These are phyloP conservation scores for Epizoanthus fatuus DNA, from an alignment of 92 coral and sea anemone genomes.

Conservation along the genomic window DNA sequence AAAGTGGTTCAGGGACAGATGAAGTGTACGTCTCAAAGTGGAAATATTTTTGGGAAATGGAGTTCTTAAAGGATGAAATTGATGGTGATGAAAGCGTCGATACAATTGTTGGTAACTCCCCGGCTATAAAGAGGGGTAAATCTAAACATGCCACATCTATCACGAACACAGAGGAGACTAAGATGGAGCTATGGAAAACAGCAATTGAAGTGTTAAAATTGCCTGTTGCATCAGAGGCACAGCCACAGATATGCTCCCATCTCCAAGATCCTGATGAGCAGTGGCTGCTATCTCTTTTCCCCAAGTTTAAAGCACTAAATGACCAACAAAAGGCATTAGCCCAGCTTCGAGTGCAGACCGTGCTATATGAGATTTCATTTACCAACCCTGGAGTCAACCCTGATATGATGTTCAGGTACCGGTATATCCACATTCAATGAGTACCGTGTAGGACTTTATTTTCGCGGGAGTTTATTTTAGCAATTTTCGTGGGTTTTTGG, in stretches of 20 bases:
- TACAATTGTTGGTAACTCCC: not conserved
- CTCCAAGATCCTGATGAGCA: slow-evolving; percentile 1
- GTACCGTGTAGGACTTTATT: too few species aligned
- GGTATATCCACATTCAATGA: too few species aligned
- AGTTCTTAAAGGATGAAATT: slow-evolving; percentile 3
- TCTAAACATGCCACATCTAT: not conserved
- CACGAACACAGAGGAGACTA: not conserved
- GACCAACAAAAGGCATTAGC: slow-evolving; percentile 1
- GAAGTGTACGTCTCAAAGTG: slow-evolving; percentile 7
- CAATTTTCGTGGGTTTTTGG: too few species aligned
- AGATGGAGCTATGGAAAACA: slow-evolving; percentile 3
- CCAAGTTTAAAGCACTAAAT: not conserved
- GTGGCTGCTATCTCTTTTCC: not conserved
- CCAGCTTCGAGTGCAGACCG: too few species aligned
- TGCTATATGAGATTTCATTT: too few species aligned
- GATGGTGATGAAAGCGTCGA: not conserved
- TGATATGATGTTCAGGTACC: too few species aligned
- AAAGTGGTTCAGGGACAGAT: not conserved
- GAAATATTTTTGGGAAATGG: not conserved
- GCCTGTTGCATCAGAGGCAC: not conserved
- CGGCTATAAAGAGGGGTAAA: not conserved
- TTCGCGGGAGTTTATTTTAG: too few species aligned
- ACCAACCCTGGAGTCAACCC: too few species aligned
- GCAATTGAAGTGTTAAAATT: not conserved
- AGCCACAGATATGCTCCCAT: not conserved